Base-by-base conservation (phyloP, 2,113 vertebrate genomes). In the Grammomys dolichurus region DNA sequence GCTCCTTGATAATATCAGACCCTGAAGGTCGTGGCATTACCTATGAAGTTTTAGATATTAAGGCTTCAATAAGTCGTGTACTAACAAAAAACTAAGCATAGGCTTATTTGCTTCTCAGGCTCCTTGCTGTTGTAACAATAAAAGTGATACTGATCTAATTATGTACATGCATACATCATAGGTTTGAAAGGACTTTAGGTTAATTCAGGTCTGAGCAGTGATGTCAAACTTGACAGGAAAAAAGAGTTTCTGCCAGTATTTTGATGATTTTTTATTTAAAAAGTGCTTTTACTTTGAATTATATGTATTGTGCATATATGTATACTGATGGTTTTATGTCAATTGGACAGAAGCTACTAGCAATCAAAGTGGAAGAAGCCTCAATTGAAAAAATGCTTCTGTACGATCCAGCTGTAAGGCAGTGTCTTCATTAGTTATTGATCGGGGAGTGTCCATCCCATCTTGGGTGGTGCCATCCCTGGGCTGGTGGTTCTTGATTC, bases 171-270 rank as follows among this genome's bases (percentile, higher is more conserved):
- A 1, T 91, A n/a, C 86, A 73, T 31, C 90, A 75, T 48, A 65
- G 26, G 91, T 86, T 96, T 94, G n/a, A 86, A 95, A 94, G 43
- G 8, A 9, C 43, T 94, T 92, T 17, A 93, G 77, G 91, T 87
- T 84, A 81, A 87, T 93, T 90, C 36, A 63, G 11, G 28, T 40
- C 19, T 56, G 87, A 90, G 94, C 81, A 88, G 75, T 58, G 12
- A 60, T 90, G 97, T 98, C 94, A 95, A n/a, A 95, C 81, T 96
- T 95, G 54, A 5, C 60, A 96, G 97, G 95, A 97, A 91, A 97
- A 93, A 19, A 91, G 14, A 17, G 40, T 89, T 12, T 16, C 13
- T 96, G 93, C 67, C 48, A 31, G 87, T 96, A 51, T 43, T 97
- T 90, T 97, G 76, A 92, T 97, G 90, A 97, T 93, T 81, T 48